These are phyloP conservation scores for Dorcus hopei DNA, from an alignment of 2,888 invertebrate genomes.

Conservation along the genomic window DNA sequence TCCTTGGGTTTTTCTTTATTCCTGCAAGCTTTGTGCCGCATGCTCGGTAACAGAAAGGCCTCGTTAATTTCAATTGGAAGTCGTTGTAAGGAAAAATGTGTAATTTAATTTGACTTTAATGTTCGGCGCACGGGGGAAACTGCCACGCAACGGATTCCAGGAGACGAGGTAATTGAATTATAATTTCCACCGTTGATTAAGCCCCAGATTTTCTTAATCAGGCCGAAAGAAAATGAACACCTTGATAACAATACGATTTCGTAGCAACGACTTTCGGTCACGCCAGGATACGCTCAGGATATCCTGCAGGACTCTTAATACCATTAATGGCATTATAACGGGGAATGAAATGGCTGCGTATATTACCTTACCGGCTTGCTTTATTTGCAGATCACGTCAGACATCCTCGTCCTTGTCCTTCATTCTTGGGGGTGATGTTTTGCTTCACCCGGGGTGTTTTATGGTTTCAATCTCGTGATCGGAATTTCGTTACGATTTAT, in stretches of 20 bases:
- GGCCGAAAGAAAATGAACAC: conserved; percentile 19
- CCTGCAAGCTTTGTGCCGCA: too few relatives aligned
- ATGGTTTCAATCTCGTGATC: conserved; percentile 1
- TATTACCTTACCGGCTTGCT: conserved; percentile 1
- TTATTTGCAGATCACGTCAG: conserved; percentile 1
- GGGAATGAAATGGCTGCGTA: conserved; percentile 18
- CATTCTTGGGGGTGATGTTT: too few relatives aligned
- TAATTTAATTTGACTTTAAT: too few relatives aligned
- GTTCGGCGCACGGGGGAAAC: too few relatives aligned
- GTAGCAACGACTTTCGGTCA: conserved; percentile 22
- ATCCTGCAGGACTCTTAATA: conserved; percentile 18
- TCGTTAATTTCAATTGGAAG: too few relatives aligned
- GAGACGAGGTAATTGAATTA: too few relatives aligned
- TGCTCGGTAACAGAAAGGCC: too few relatives aligned
- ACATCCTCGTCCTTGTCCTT: neutral
- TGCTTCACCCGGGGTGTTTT: neutral
- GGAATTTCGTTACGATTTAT: neutral
- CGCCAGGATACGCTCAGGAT: conserved; percentile 22
- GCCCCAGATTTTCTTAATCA: conserved; percentile 5
- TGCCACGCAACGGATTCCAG: too few relatives aligned
- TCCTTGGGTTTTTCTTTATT: too few relatives aligned
- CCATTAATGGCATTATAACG: conserved; percentile 21
- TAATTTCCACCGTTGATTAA: conserved; percentile 4
- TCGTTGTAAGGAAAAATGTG: too few relatives aligned
- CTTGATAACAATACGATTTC: conserved; percentile 20